Evolutionary conservation across 2,113 vertebrate genomes (phyloP), one percentile per base, ranked within the genome.

Genomic region (Xyrauchen texanus): DNA sequence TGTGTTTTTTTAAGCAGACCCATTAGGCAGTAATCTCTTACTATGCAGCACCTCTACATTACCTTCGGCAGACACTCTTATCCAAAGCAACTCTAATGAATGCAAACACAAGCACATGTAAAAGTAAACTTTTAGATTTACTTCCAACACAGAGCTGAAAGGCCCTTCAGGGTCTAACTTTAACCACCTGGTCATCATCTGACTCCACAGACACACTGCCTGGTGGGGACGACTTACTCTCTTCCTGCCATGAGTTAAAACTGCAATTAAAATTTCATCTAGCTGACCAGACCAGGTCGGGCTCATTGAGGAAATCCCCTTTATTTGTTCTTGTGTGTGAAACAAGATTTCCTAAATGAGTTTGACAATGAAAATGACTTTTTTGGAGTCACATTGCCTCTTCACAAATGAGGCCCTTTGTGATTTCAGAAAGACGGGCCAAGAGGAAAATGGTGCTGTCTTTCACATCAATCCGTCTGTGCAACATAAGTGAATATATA

Each of bases 311-410:
- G 76, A 78, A 68, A 78, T 78, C 76, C 76, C 65, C 76, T 68
- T 4, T 34, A 15, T 78, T 78, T 78, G 65, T 78, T 77, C 1
- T 77, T 68, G 75, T 77, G 45, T 68, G 51, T 88, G 86, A 87
- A 90, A 89, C 78, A 65, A 84, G 85, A 88, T 86, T 76, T 82
- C 68, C 74, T 88, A 85, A 89, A 88, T 88, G 88, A 88, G 86
- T 88, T 90, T 90, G 89, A 92, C 87, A 89, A 90, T 90, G 86
- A 89, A 90, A 83, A 90, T 88, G 87, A 86, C 89, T 89, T 88
- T 88, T 90, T 90, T 87, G 86, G 88, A 88, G 86, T 88, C 45
- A 68, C 86, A 80, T 83, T 82, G 83, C 66, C 44, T 51, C 21
- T 66, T 80, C 34, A 34, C 12, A 80, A 80, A 80, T 67, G 53